phyloP scores from a whole-genome alignment of 2,888 invertebrate genomes.

The Prosopocoilus inquinatus region DNA sequence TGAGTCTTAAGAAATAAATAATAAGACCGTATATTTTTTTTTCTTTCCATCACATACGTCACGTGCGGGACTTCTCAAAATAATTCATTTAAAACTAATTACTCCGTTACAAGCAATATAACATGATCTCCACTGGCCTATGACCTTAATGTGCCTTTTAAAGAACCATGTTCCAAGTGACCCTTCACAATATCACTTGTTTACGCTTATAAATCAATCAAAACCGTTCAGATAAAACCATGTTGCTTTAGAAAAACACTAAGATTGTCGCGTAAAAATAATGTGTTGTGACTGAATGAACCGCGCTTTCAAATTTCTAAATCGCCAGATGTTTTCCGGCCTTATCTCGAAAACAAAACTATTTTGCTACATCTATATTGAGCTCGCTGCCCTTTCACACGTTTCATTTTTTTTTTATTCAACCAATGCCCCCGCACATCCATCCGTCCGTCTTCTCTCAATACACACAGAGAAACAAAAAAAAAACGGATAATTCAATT shows the following conservation, averaged over 20 bases:
- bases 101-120: slow-evolving; percentile 16
- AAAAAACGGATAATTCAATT: too few species aligned
- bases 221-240: slow-evolving; percentile 3
- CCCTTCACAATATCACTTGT: slow-evolving; percentile 25
- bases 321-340: neutral
- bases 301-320: neutral
- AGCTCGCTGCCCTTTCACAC: too few species aligned
- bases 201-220: slow-evolving; percentile 27
- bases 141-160: slow-evolving; percentile 20
- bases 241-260: slow-evolving; percentile 2
- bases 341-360: too few species aligned
- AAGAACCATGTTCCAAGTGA: slow-evolving; percentile 23
- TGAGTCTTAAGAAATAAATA: slow-evolving; percentile 23
- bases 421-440: too few species aligned
- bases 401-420: too few species aligned
- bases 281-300: slow-evolving; percentile 7
- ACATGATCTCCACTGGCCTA: slow-evolving; percentile 18
- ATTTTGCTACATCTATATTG: too few species aligned
- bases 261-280: slow-evolving; percentile 9
- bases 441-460: too few species aligned
- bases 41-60: neutral
- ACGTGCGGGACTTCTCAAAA: slow-evolving; percentile 6
- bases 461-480: too few species aligned
- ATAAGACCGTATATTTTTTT: neutral
- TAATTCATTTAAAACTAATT: slow-evolving; percentile 19